Base-by-base conservation (phyloP, 2,888 invertebrate genomes). In the Pseudococcus viburni region DNA sequence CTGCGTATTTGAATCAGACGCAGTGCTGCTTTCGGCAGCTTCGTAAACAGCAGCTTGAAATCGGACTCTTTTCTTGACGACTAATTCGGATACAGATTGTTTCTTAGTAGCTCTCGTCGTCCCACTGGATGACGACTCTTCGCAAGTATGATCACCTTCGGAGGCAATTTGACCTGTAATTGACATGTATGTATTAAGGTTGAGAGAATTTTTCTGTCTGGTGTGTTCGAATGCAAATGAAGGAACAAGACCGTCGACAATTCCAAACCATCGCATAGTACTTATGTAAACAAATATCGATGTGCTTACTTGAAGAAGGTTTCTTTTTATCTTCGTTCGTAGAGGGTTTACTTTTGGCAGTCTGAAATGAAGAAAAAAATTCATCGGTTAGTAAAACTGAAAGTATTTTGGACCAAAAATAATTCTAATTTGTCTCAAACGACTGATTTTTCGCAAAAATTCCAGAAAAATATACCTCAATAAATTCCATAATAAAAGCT, bases 1-100 rank as follows among this genome's bases (percentile, higher is more conserved):
- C 68, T 87, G 87, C 46, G 87, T 77, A n/a, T 22, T 46, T 3
- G 87, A 87, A 80, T 87, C 87, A 42, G 80, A 77, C 1, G 48
- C 87, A 4, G 77, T 11, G 80, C 19, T 77, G 19, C 33, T 80
- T 26, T 87, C 87, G 17, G 55, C 15, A 26, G 48, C 15, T 51
- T 80, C 55, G 17, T n/a, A 17, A 9, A 26, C 42, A n/a, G 55
- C 15, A 26, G 48, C 15, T 51, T 80, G 87, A 80, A 80, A 87
- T 39, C 77, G 46, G 7, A 80, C 87, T 15, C 46, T 48, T 26
- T 59, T 87, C 55, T 51, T 87, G 8, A 39, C 39, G 12, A 55
- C 51, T 55, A 77, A 46, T 33, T 87, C 51, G 77, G 80, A 83
- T 17, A 17, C 15, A 7, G 80, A 73, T 55, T 51, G 80, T 51